Base-by-base conservation (phyloP, 1,140 invertebrate genomes). In the Dendroctonus ponderosae region DNA sequence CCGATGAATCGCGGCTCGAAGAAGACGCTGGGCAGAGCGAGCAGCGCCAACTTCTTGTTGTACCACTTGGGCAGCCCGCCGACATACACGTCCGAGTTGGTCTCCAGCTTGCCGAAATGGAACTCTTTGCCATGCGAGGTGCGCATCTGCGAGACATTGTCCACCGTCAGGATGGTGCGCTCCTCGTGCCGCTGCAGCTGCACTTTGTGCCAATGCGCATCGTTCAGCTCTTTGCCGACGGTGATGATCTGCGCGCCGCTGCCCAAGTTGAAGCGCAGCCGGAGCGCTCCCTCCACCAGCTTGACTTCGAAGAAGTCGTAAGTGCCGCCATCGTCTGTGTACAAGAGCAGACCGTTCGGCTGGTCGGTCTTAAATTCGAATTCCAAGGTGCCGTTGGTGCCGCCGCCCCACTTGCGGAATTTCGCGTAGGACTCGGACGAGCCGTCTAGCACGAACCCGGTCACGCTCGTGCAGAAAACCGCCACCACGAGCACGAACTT, bases 241-340 rank as follows among this genome's bases (percentile, higher is more conserved):
- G 90, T 93, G 57, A 95, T 85, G 61, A 95, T 91, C 78, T 94
- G 90, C 6, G 92, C 91, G 1, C 92, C 91, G 39, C 91, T 89
- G 7, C 91, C 91, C 57, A 94, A 82, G 79, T 96, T 94, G 79
- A 43, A 62, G 3, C 94, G 82, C 68, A 97, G 79, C 53, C 94
- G 82, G n/a, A 97, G 80, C 0, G 88, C 88, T 15, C 94, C 93
- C 75, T 95, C 93, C 5, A 97, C 91, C 11, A 99, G 82, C 76
- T 96, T 97, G 54, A 98, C 79, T 80, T 97, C 94, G 79, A 98
- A 94, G 81, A 97, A 98, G 78, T 97, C 94, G 74, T 93, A 92
- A 12, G 90, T 92, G 8, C 93, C 93, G 5, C 94, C 94, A 77
- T 97, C 95, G 77, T 97, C 94, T 1, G 93, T 95, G 79, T 97